Conservation (phyloP, 2,113 vertebrate species). For the Propithecus coquereli region DNA sequence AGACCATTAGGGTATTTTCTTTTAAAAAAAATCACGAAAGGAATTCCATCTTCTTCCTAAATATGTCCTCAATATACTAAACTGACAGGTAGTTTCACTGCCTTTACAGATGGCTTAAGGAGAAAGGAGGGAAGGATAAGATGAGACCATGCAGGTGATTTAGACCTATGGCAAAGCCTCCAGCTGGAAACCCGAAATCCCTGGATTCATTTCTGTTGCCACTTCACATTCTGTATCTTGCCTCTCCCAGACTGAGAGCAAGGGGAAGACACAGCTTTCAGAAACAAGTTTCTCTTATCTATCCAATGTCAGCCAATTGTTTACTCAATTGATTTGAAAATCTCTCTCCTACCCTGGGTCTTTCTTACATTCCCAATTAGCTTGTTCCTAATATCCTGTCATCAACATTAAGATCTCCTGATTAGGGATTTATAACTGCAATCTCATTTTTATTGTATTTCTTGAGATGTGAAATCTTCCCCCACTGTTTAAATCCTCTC, state of each 20-base stretch:
- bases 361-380: conserved; percentile 63
- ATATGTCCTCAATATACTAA: conserved; percentile 1
- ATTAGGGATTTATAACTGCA: conserved; percentile 62
- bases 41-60: conserved; percentile 14
- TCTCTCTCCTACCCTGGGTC: conserved; percentile 9
- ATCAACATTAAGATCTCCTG: conserved; percentile 63
- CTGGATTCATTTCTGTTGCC: neutral
- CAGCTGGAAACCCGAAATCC: conserved; percentile 4
- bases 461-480: neutral
- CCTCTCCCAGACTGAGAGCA: neutral
- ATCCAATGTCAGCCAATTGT: conserved; percentile 32
- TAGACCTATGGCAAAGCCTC: conserved; percentile 14
- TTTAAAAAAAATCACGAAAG: neutral
- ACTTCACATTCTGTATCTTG: neutral
- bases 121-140: neutral
- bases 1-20: neutral
- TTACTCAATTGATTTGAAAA: conserved; percentile 68
- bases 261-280: neutral
- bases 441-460: conserved; percentile 37
- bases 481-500: conserved; percentile 17
- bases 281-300: conserved; percentile 62
- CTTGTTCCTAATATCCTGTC: conserved; percentile 45
- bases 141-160: conserved; percentile 18
- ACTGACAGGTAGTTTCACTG: conserved; percentile 46
- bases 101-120: neutral